A percentile compares a stretch with the other conserved stretches of the same genome.
Conservation (phyloP, 1,140 invertebrate genomes). For the Heliconius hermathena region DNA sequence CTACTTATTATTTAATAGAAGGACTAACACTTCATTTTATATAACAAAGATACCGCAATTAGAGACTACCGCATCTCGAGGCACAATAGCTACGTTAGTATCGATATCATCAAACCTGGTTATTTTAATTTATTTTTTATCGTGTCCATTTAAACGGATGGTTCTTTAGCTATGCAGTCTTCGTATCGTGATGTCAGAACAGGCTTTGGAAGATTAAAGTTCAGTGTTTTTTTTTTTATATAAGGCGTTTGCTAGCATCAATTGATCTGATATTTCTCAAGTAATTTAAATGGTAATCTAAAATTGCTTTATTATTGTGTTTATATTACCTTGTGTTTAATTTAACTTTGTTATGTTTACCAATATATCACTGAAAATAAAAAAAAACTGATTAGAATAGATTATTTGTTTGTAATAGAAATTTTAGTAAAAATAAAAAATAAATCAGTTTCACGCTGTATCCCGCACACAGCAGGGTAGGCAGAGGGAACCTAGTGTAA, state of each 20-base stretch:
- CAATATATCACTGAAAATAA: too few species aligned
- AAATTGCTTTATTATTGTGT: constrained; percentile 14
- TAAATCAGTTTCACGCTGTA: too few species aligned
- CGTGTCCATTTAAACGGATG: constrained; percentile 71
- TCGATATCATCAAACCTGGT: constrained; percentile 75
- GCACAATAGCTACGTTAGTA: constrained; percentile 68
- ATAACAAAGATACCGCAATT: constrained; percentile 79
- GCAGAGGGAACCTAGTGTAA: too few species aligned
- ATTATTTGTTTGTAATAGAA: background rate
- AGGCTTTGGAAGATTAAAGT: constrained; percentile 61
- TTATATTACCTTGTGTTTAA: background rate
- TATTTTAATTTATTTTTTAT: constrained; percentile 81
- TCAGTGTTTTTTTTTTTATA: constrained; percentile 58
- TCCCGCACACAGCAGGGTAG: too few species aligned
- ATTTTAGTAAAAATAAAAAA: too few species aligned
- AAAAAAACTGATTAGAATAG: background rate
- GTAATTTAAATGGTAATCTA: constrained; percentile 7
- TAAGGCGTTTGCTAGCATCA: constrained; percentile 36
- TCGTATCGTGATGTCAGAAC: constrained; percentile 50
- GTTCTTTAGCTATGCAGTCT: constrained; percentile 61
- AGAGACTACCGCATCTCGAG: constrained; percentile 67
- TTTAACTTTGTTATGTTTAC: background rate
- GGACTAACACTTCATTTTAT: constrained; percentile 80
- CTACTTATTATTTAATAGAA: constrained; percentile 79
- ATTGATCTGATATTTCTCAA: background rate